A percentile compares a stretch with the other conserved stretches of the same genome.
phyloP scores from a whole-genome alignment of 2,888 invertebrate genomes.

The Drosophila basisetae region DNA sequence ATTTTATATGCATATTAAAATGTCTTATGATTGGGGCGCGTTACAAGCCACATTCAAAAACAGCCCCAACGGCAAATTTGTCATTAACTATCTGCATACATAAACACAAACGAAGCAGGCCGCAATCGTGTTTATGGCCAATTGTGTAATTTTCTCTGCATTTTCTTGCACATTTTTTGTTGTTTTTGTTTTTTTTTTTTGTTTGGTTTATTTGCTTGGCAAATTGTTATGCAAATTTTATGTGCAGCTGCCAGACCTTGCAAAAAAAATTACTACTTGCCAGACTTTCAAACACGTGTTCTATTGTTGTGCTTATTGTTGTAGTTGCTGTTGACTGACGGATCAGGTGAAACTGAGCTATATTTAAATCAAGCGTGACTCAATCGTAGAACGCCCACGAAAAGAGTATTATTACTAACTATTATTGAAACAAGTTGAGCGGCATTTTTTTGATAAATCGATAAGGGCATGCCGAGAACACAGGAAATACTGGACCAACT shows the following conservation, averaged over 20 bases:
- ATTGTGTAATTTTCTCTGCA: slow-evolving; percentile 72
- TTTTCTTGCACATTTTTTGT: slow-evolving; percentile 34
- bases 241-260: slow-evolving; percentile 30
- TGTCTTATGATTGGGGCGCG: slow-evolving; percentile 39
- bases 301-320: slow-evolving; percentile 21
- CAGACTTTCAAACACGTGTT: slow-evolving; percentile 73
- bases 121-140: slow-evolving; percentile 65
- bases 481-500: background rate
- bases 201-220: slow-evolving; percentile 25
- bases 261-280: slow-evolving; percentile 23
- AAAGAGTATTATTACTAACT: slow-evolving; percentile 4
- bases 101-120: slow-evolving; percentile 6
- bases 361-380: slow-evolving; percentile 49
- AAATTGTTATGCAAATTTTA: slow-evolving; percentile 73
- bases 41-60: slow-evolving; percentile 4
- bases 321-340: slow-evolving; percentile 6
- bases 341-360: slow-evolving; percentile 61
- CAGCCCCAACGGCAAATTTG: slow-evolving; percentile 49
- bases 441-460: slow-evolving; percentile 14
- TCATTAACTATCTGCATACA: slow-evolving; percentile 40
- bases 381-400: slow-evolving; percentile 63
- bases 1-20: slow-evolving; percentile 19
- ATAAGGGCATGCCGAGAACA: slow-evolving; percentile 41
- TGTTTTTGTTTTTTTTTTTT: background rate
- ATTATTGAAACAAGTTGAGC: slow-evolving; percentile 27